Evolutionary conservation across 2,888 invertebrate species (phyloP).

Genomic region (Chrysolina oricalcia): DNA sequence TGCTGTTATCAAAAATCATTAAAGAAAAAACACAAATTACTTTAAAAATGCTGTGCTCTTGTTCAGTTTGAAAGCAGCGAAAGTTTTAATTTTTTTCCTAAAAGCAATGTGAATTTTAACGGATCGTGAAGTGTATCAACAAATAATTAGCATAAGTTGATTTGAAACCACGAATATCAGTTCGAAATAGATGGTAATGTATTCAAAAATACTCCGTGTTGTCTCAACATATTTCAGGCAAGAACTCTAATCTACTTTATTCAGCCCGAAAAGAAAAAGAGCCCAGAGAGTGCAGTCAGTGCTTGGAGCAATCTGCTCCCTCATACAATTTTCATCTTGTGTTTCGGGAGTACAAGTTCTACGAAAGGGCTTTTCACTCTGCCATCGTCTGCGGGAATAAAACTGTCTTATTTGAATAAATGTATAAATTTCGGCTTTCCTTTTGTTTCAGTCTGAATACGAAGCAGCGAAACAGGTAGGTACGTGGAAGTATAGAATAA

Average conservation of each 20-base stretch:
- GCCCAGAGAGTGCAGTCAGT: constrained; percentile 46
- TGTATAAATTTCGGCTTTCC: constrained; percentile 30
- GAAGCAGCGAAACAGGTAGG: background rate
- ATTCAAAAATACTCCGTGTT: constrained; percentile 28
- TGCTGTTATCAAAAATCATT: too few species aligned
- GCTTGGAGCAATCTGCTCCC: constrained; percentile 58
- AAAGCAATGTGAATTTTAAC: background rate
- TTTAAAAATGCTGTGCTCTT: too few species aligned
- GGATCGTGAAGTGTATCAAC: constrained; percentile 9
- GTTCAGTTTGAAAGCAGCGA: background rate
- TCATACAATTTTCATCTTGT: constrained; percentile 60
- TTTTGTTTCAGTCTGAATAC: background rate
- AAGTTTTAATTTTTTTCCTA: background rate
- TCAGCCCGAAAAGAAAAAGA: constrained; percentile 24
- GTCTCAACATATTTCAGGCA: constrained; percentile 24
- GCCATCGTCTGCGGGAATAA: constrained; percentile 8
- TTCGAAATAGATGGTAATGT: constrained; percentile 28
- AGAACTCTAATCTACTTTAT: constrained; percentile 37
- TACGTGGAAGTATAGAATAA: background rate
- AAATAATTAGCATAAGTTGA: constrained; percentile 25
- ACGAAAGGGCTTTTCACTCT: constrained; percentile 23
- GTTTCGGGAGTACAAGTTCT: constrained; percentile 32
- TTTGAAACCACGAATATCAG: constrained; percentile 23
- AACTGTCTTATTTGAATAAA: constrained; percentile 17
- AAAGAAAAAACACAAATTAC: too few species aligned